Evolutionary conservation across 2,113 vertebrate genomes (phyloP).

Genomic region (Ciconia stormi): DNA sequence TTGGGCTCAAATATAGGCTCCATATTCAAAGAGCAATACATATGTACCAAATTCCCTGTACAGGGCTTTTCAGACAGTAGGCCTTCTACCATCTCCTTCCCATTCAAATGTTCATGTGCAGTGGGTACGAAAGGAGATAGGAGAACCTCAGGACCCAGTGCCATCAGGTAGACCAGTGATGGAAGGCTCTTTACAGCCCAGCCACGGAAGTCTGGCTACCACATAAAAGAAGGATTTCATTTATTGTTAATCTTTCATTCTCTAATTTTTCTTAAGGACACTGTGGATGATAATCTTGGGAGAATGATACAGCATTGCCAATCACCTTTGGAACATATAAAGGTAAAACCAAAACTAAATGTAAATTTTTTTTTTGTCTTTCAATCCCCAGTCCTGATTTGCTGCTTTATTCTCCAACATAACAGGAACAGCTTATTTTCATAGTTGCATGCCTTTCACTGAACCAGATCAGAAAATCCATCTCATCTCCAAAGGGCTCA

Average conservation of each 20-base stretch:
- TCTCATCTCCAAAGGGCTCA: conserved; percentile 49
- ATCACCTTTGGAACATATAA: neutral
- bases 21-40: neutral
- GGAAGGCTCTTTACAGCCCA: neutral
- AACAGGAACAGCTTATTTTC: conserved; percentile 37
- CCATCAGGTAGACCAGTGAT: neutral
- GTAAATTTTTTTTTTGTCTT: neutral
- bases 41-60: neutral
- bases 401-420: neutral
- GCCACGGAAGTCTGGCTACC: neutral
- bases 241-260: neutral
- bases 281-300: neutral
- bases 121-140: neutral
- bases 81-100: neutral
- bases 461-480: conserved; percentile 33
- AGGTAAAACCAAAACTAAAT: neutral
- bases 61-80: neutral
- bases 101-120: accelerated
- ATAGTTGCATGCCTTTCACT: conserved; percentile 20
- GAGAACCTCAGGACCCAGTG: neutral
- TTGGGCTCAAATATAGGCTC: neutral
- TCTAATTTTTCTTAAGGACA: neutral
- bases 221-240: neutral
- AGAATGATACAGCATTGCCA: neutral
- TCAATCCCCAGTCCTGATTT: neutral